Conservation (phyloP, 2,113 vertebrate species). For the Pelusios castaneus region DNA sequence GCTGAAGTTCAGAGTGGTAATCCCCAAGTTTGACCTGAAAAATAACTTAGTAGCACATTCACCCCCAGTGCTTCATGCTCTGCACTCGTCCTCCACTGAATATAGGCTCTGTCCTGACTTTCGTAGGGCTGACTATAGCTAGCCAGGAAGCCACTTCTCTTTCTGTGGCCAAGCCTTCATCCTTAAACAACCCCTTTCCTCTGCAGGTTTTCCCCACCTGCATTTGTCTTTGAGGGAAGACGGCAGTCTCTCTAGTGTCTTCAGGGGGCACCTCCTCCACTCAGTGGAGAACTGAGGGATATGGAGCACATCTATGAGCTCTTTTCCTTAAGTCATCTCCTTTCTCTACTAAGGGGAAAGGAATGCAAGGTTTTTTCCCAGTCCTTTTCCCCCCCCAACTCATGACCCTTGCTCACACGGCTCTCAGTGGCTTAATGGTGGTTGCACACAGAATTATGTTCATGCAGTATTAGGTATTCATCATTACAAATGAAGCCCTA, state of each 20-base stretch:
- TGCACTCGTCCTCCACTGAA: too few relatives aligned
- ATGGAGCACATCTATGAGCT: background rate
- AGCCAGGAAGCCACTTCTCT: too few relatives aligned
- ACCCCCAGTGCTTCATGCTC: too few relatives aligned
- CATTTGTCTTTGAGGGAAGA: background rate
- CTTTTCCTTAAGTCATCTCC: too few relatives aligned
- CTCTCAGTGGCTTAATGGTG: background rate
- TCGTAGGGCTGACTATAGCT: too few relatives aligned
- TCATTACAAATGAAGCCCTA: background rate
- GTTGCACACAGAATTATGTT: background rate
- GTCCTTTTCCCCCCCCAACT: background rate
- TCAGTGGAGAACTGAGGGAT: background rate
- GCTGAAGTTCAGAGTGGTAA: too few relatives aligned
- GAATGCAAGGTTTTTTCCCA: background rate
- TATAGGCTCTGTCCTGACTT: too few relatives aligned
- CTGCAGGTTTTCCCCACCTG: background rate
- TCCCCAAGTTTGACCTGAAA: too few relatives aligned
- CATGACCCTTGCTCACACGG: background rate
- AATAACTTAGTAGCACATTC: too few relatives aligned
- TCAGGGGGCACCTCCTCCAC: background rate
- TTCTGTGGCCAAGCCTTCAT: background rate
- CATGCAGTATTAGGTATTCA: background rate
- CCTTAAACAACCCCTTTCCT: background rate
- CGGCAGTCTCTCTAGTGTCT: background rate
- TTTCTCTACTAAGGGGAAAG: background rate